Evolutionary conservation across 1,140 invertebrate species (phyloP), one percentile per base, ranked within the genome.

Genomic region (Catajapyx aquilonaris): DNA sequence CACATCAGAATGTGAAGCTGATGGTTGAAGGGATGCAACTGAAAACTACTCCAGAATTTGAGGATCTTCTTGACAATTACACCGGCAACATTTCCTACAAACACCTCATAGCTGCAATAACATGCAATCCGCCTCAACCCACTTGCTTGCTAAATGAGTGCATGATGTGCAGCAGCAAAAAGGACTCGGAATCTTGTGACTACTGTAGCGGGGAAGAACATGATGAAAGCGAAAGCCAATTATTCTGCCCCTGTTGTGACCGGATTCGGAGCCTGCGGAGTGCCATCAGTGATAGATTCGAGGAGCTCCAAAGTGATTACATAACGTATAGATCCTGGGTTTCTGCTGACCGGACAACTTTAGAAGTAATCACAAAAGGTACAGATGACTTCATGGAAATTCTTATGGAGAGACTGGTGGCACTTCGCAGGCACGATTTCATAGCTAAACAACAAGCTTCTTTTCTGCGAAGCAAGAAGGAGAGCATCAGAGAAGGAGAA

Each of bases 1-100:
- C 20, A 5, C 13, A 34, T 11, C 33, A 34, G 19, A 34, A 34
- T 34, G 33, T 34, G 11, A 34, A 34, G 13, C 19, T 34, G 33
- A 3, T 34, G 33, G n/a, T 34, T n/a, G 18, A 16, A 2, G 33
- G 15, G 7, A 15, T 5, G 15, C 15, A 31, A 7, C 3, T 17
- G 18, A 17, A 5, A 15, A 17, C 13, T 31, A 31, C 18, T 31
- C 3, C 30, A 3, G 18, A 3, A 3, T 34, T 11, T 16, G n/a
- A 34, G 5, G 11, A 34, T 33, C 15, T 15, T 9, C 15, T 5
- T 9, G 10, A 33, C 9, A 33, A 5, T 33, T 33, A 33, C 10
- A 33, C 5, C 16, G 10, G 15, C 10, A 33, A 7, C 5, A 7
- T 5, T 17, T 28, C 23, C 23, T 28, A 28, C 23, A 28, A 33